A percentile compares a stretch with the other conserved stretches of the same genome.
phyloP scores from a whole-genome alignment of 2,113 vertebrate species.

The Monarcha castaneiventris region DNA sequence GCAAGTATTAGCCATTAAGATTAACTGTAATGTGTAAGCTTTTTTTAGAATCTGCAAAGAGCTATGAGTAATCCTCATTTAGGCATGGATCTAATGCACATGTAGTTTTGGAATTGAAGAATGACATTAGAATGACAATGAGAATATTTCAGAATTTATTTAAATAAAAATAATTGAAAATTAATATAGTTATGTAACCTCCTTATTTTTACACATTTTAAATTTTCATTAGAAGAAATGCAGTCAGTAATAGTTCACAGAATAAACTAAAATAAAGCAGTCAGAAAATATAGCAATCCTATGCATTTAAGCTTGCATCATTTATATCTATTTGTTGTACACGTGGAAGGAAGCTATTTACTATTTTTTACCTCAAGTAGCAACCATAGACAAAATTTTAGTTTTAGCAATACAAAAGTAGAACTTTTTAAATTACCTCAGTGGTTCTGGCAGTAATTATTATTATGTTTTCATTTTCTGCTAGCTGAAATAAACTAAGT shows the following conservation, averaged over 20 bases:
- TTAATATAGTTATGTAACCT: conserved; percentile 42
- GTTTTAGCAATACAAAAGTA: background rate
- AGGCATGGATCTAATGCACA: conserved; percentile 50
- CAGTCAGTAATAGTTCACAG: background rate
- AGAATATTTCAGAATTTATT: conserved; percentile 57
- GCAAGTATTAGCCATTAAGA: conserved; percentile 54
- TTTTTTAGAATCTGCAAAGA: conserved; percentile 63
- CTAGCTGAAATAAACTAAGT: background rate
- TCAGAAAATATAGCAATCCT: conserved; percentile 10
- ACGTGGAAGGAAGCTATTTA: background rate
- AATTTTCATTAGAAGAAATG: conserved; percentile 29
- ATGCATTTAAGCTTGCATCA: background rate
- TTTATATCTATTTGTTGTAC: background rate
- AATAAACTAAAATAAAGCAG: conserved; percentile 40
- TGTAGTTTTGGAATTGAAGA: conserved; percentile 57
- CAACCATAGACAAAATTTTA: conserved; percentile 21
- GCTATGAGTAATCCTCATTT: conserved; percentile 58
- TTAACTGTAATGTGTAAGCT: conserved; percentile 45
- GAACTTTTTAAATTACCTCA: background rate
- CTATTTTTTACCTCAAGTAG: conserved; percentile 42
- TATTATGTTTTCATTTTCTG: background rate
- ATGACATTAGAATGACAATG: conserved; percentile 57
- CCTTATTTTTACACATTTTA: conserved; percentile 36
- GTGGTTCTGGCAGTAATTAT: background rate
- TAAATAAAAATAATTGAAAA: conserved; percentile 60